Base-by-base conservation (phyloP, 2,797 vertebrate genomes). In the Pagetopsis macropterus region DNA sequence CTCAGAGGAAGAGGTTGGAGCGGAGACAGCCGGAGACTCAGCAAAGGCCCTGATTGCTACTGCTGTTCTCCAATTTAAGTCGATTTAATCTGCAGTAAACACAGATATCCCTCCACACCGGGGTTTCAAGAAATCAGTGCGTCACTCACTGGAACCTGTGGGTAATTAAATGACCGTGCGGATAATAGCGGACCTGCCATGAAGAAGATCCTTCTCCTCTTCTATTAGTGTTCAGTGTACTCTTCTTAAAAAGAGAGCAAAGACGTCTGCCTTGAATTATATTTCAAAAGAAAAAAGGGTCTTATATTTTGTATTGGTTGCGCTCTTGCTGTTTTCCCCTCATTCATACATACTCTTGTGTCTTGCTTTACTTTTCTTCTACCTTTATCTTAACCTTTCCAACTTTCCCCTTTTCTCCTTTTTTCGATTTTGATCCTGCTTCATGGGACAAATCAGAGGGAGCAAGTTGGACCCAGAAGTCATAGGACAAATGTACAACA, bases 401-500 rank as follows among this genome's bases (percentile, higher is more conserved):
- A 48, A 68, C 66, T 41, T 64, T 79, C 70, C 48, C 44, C 15
- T n/a, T 51, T 44, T 64, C 37, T 49, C 13, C 57, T 65, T 56
- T 31, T 9, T 23, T 4, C 66, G 67, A 72, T 60, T 94, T 89
- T 92, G 10, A 46, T 66, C 54, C 41, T 61, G 21, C 74, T 55
- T 72, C 4, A 2, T 12, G 71, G 77, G 31, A 21, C 21, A 67
- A 86, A 70, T 93, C 94, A 98, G 97, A 95, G 94, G 90, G 91
- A 93, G 72, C 85, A 98, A 96, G 95, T 86, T 97, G 94, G 96
- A 96, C 91, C 95, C 95, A 82, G 96, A 97, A 90, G 91, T 94
- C 85, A 93, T 98, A 93, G 96, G 95, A 86, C 96, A 96, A 81
- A 96, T 95, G 95, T 99, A 99, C 84, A 96, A 95, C 95, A 96